Base-by-base conservation (phyloP, 2,113 vertebrate species). In the Trochalopteron elliotii region DNA sequence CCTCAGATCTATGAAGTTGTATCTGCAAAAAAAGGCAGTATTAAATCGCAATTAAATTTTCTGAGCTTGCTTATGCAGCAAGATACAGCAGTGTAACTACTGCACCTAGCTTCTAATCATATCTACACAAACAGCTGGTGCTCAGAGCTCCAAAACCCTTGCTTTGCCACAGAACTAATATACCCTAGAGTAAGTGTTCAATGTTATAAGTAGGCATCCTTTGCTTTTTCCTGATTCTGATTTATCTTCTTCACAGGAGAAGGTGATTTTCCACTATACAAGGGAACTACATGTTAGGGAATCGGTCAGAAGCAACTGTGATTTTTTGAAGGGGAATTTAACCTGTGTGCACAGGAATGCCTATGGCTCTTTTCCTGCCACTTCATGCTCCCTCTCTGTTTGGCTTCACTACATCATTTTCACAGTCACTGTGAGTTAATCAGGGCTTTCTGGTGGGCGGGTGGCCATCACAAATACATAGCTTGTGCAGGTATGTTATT, bases 21-120 rank as follows among this genome's bases (percentile, higher is more conserved):
- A 88, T 61, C 45, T 90, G 45, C 23, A 83, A 68, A 92, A 89
- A 95, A n/a, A 78, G 9, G 23, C 37, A 88, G 44, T 33, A 77
- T 88, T 95, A 93, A 96, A 91, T 90, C 68, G 67, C 82, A 90
- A 64, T 81, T 91, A 90, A 55, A 78, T 67, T 81, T 92, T 94
- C 70, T 3, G 2, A 93, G 68, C 64, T 91, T 86, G 76, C 76
- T 64, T 92, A 59, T 90, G 86, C 83, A 75, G 86, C 56, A 90
- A 83, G 71, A 90, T 72, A 80, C 33, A 79, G 59, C 21, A 31
- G 16, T 27, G 15, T 93, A 80, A 65, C 60, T 63, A 19, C 59
- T 61, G 35, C 37, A 80, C 24, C n/a, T 55, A 80, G 55, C 19
- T 59, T 80, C 63, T 69, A 95, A 76, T 69, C 68, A 11, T 83